A percentile compares a stretch with the other conserved stretches of the same genome.
phyloP scores from a whole-genome alignment of 2,113 vertebrate genomes.

The Chaetodon trifascialis region DNA sequence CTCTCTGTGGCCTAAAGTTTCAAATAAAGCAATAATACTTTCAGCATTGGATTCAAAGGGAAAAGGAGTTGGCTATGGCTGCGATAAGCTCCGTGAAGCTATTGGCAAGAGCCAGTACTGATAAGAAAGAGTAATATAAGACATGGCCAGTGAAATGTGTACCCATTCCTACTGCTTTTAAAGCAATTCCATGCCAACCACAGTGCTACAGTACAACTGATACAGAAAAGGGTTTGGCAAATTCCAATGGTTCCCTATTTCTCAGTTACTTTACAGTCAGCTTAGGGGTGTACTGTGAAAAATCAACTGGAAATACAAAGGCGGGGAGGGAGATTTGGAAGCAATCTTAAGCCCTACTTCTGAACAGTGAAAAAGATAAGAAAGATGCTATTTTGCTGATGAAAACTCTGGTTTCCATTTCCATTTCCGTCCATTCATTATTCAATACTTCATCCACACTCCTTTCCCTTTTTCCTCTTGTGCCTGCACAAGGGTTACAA shows the following conservation, averaged over 20 bases:
- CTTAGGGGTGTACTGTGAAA: constrained; percentile 20
- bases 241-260: constrained; percentile 33
- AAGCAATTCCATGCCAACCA: constrained; percentile 39
- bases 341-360: constrained; percentile 14
- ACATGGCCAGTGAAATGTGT: constrained; percentile 41
- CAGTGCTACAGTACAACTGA: constrained; percentile 30
- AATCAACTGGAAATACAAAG: constrained; percentile 31
- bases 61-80: constrained; percentile 42
- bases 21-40: constrained; percentile 62
- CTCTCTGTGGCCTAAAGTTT: constrained; percentile 56
- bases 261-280: constrained; percentile 46
- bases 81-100: constrained; percentile 58
- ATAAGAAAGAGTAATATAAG: constrained; percentile 63
- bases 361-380: constrained; percentile 1
- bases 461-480: constrained; percentile 20
- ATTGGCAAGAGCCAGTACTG: constrained; percentile 51
- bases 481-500: constrained; percentile 39
- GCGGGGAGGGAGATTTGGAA: constrained; percentile 2
- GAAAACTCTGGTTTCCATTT: constrained; percentile 5
- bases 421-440: too few relatives aligned
- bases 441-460: constrained; percentile 45
- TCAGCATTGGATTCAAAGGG: constrained; percentile 49
- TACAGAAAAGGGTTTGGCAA: constrained; percentile 52
- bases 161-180: constrained; percentile 41
- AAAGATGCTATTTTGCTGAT: constrained; percentile 8